A percentile compares a stretch with the other conserved stretches of the same genome.
These are phyloP conservation scores for Dipus sagitta DNA, from an alignment of 2,797 vertebrate genomes.

Conservation along the genomic window DNA sequence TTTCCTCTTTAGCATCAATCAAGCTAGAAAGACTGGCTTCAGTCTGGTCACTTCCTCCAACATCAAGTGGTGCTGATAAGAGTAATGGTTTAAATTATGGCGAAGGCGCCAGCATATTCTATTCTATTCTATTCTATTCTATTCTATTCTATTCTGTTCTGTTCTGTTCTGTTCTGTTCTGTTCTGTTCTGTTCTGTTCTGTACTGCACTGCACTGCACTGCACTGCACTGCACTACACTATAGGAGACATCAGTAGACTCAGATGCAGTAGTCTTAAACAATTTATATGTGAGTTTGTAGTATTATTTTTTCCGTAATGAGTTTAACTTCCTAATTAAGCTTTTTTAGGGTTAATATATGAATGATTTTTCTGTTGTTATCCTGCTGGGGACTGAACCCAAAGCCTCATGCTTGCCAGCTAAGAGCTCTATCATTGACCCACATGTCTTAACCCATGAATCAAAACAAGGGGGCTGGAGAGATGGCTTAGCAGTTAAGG, in stretches of 20 bases:
- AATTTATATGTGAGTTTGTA: constrained; percentile 10
- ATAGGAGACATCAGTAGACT: neutral
- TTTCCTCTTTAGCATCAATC: neutral
- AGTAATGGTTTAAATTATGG: neutral
- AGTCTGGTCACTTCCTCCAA: neutral
- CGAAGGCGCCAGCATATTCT: neutral
- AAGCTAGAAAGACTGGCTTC: constrained; percentile 25
- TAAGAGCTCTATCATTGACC: neutral
- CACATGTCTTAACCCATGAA: neutral
- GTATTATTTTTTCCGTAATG: neutral
- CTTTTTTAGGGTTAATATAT: neutral
- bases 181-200: no score
- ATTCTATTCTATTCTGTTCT: no score
- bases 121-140: no score
- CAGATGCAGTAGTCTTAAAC: neutral
- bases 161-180: no score
- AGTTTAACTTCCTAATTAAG: constrained; percentile 33
- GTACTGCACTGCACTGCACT: no score
- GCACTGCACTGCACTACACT: no score
- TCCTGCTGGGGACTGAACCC: neutral
- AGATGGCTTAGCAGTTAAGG: no score
- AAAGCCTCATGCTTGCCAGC: neutral
- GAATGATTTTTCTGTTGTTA: neutral
- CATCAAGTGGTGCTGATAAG: neutral
- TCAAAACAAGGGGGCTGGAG: no score